These are phyloP conservation scores for Galbula dea DNA, from an alignment of 2,113 vertebrate genomes.

Conservation along the genomic window DNA sequence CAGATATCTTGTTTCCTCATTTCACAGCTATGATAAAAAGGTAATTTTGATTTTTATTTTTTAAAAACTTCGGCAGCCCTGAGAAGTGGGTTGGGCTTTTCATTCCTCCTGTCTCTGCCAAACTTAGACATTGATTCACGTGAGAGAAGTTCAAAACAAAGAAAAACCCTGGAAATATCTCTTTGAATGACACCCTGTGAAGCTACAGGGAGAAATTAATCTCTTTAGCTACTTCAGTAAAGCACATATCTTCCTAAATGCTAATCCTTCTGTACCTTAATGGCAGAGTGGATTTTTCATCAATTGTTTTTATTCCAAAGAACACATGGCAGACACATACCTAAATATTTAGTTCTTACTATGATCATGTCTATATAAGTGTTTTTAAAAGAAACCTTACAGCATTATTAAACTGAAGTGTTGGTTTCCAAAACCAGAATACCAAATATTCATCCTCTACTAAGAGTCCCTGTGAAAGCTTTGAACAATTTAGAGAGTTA, in stretches of 20 bases:
- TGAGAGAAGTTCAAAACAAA: neutral
- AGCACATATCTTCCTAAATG: neutral
- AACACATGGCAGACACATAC: accelerated
- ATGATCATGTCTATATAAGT: neutral
- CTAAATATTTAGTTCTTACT: neutral
- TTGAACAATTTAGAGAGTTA: neutral
- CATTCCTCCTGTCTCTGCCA: neutral
- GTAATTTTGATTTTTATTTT: neutral
- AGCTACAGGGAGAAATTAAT: neutral
- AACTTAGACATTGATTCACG: neutral
- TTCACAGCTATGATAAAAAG: neutral
- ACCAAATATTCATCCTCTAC: neutral
- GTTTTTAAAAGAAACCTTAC: neutral
- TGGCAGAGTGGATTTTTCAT: neutral
- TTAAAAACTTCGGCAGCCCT: neutral
- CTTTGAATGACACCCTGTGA: neutral
- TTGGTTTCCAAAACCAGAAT: neutral
- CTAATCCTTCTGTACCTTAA: neutral
- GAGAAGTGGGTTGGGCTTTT: neutral
- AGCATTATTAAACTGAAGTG: neutral
- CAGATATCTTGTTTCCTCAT: neutral
- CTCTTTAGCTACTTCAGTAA: neutral
- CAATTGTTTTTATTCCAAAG: neutral
- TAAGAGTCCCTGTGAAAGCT: neutral
- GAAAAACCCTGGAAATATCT: neutral